Base-by-base conservation (phyloP, 1,140 invertebrate species). In the Philotrypesis tridentata region DNA sequence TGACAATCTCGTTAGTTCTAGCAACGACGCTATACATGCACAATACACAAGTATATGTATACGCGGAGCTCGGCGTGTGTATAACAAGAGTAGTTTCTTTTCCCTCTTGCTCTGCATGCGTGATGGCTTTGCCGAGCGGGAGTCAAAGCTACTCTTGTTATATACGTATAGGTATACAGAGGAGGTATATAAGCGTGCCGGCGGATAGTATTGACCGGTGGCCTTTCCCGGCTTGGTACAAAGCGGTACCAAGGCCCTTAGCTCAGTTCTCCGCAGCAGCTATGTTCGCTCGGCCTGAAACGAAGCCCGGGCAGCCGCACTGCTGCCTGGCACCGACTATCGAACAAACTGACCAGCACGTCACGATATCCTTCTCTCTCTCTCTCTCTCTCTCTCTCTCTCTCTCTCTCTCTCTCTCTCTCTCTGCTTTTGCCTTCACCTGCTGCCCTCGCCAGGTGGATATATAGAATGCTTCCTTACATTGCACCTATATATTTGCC, bases 291-390 rank as follows among this genome's bases (percentile, higher is more conserved):
- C 23, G 61, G 33, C 33, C 33, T 37, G 33, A 37, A 37, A 37
- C 33, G 33, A 37, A 37, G 33, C 61, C 7, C 61, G 29, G 25
- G 21, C 31, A n/a, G 63, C 5, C 27, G 17, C 29, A 33, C 89
- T 85, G 84, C 89, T 88, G 89, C 89, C 90, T 91, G 89, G 91
- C 89, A 92, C 91, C 90, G 86, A 92, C 90, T 92, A 92, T 92
- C 89, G 91, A 92, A 92, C 91, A 92, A 92, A 91, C 91, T 92
- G 91, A 92, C 91, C 90, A 92, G 88, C 90, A 91, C 63, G 91
- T 92, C 90, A 92, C 91, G 91, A 92, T 91, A 92, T 88, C 67
- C 72, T 60, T 12, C 40, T 60, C 40, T 25, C 68, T 70, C 73
- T 48, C 79, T 70, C 71, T 68, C 29, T n/a, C n/a, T 88, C 67